These are phyloP conservation scores for Adela reaumurella DNA, from an alignment of 2,888 invertebrate species.

Conservation along the genomic window DNA sequence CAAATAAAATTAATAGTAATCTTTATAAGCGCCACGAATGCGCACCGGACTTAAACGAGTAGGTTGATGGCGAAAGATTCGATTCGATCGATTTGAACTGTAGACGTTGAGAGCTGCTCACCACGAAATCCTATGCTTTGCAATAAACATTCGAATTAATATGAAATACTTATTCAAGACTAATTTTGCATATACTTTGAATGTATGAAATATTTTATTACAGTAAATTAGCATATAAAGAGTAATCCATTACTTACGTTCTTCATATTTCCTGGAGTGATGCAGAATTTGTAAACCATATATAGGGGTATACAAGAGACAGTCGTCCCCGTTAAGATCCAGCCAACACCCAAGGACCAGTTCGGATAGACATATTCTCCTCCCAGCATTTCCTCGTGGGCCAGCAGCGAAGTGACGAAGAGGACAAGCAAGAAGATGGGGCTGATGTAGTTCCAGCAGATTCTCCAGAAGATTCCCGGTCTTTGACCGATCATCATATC, in stretches of 20 bases:
- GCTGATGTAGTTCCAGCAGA: slow-evolving; percentile 83
- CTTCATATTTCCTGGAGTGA: slow-evolving; percentile 60
- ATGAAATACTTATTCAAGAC: too few relatives aligned
- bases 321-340: slow-evolving; percentile 79
- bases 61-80: too few relatives aligned
- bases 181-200: too few relatives aligned
- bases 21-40: too few relatives aligned
- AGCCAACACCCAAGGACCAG: slow-evolving; percentile 80
- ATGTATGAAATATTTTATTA: too few relatives aligned
- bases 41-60: too few relatives aligned
- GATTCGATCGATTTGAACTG: too few relatives aligned
- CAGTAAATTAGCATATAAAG: too few relatives aligned
- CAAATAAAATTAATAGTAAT: too few relatives aligned
- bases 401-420: slow-evolving; percentile 77
- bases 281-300: slow-evolving; percentile 71
- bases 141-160: too few relatives aligned
- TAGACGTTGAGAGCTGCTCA: too few relatives aligned
- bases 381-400: slow-evolving; percentile 77
- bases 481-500: slow-evolving; percentile 78
- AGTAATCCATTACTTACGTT: slow-evolving; percentile 26
- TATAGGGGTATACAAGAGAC: slow-evolving; percentile 82
- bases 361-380: slow-evolving; percentile 71
- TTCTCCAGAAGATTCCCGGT: slow-evolving; percentile 76
- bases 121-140: too few relatives aligned
- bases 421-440: slow-evolving; percentile 82